These are phyloP conservation scores for Neuroterus valhalla DNA, from an alignment of 1,140 invertebrate genomes.

Conservation along the genomic window DNA sequence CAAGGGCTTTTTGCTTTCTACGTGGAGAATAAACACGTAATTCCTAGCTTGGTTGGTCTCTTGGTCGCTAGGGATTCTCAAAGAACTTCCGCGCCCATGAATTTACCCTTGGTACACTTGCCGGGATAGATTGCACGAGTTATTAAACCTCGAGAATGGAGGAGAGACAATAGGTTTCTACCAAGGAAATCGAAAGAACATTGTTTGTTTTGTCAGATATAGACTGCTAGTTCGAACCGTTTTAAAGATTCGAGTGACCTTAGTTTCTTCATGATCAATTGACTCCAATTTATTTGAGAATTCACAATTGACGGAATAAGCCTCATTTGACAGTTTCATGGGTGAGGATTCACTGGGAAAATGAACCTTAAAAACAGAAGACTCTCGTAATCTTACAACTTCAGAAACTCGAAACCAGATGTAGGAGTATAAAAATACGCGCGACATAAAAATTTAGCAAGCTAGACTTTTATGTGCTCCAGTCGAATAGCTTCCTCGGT, in stretches of 20 bases:
- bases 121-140: slow-evolving; percentile 47
- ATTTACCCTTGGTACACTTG: slow-evolving; percentile 47
- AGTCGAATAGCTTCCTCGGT: slow-evolving; percentile 20
- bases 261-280: too few species aligned
- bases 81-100: slow-evolving; percentile 55
- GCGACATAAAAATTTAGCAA: neutral
- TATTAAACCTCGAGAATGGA: slow-evolving; percentile 50
- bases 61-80: slow-evolving; percentile 53
- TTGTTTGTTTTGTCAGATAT: too few species aligned
- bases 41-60: slow-evolving; percentile 47
- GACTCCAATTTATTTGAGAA: too few species aligned
- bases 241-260: too few species aligned
- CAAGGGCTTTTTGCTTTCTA: slow-evolving; percentile 64
- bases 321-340: too few species aligned
- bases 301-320: too few species aligned
- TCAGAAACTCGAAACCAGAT: too few species aligned
- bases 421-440: neutral
- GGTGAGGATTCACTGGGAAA: too few species aligned
- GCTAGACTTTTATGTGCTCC: slow-evolving; percentile 7
- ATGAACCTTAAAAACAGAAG: too few species aligned
- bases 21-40: slow-evolving; percentile 60
- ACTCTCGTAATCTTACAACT: too few species aligned
- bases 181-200: too few species aligned
- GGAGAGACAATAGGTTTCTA: neutral
- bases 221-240: too few species aligned